Evolutionary conservation across 2,888 invertebrate species (phyloP), one percentile per base, ranked within the genome.

Genomic region (Caenorhabditis sp.): DNA sequence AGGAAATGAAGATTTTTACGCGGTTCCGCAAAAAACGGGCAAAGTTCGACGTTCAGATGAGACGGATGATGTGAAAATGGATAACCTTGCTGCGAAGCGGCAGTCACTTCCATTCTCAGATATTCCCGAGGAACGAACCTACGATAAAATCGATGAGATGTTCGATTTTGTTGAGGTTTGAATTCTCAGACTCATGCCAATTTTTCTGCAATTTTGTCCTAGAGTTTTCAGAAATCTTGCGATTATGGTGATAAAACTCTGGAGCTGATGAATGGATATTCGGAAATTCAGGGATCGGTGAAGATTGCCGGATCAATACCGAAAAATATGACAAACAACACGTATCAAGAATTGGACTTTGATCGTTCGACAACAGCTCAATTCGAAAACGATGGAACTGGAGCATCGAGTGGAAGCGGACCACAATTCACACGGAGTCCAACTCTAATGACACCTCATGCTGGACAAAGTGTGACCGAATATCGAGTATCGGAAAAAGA

Each of bases 141-240:
- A 62, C 50, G 73, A 73, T 49, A 73, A 68, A 51, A 78, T 78
- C 36, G 78, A 78, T 57, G 74, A 73, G 23, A 62, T 78, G 58
- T 78, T 78, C 50, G 76, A 71, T 36, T 78, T 78, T 61, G 78
- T 73, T 17, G 73, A 78, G 23, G 78, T 76, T 12, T 60, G 55
- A 36, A 12, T 8, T 19, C 17, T 64, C 53, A 21, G 17, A n/a
- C n/a, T 37, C 21, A 12, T 49, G 1, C 55, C 12, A 55, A 26
- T 23, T 2, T 14, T 19, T 55, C 8, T 24, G 19, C 8, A 26
- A 55, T 14, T 8, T 55, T 55, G 8, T 17, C 6, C 8, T 21
- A 51, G 51, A 19, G 8, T 51, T 51, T 51, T 19, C 51, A 51
- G 51, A 51, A 51, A n/a, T 62, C 71, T 4, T 62, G 60, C 5